Base-by-base conservation (phyloP, 1,140 invertebrate species). In the Prorops nasuta region DNA sequence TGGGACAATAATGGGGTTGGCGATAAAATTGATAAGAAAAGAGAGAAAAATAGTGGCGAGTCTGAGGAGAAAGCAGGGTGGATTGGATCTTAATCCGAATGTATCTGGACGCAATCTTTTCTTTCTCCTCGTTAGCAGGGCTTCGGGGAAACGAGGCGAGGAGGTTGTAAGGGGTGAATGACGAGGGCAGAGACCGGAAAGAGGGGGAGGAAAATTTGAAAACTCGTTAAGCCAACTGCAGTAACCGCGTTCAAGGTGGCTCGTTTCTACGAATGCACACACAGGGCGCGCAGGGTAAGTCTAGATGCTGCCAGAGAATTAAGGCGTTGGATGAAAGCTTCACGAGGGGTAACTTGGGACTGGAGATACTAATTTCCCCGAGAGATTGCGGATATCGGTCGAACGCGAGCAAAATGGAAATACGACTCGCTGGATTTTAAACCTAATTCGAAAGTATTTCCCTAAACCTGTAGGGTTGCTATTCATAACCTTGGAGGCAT, bases 161-260 rank as follows among this genome's bases (percentile, higher is more conserved):
- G 45, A 31, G 10, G 31, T 3, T 14, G 17, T 20, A 2, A 20
- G 40, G 28, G 31, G 19, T 6, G 31, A 8, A 34, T 15, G 21
- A n/a, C 7, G 1, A 12, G 36, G 32, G 18, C 1, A 28, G 42
- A 15, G 36, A 7, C 1, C 3, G 28, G 3, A 8, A 28, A 17
- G 24, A 24, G 24, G 22, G 24, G 9, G 38, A 40, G 19, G 43
- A 42, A 49, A 39, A 49, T 49, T 49, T 54, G 36, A 44, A 45
- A 49, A 54, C 47, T 54, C 47, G 52, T 54, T 46, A 50, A 49
- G 42, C 32, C 37, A 15, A 20, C 42, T 35, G 41, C 24, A 45
- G 49, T 14, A 38, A 34, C 18, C 34, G 38, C 24, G 42, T 51
- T 44, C 44, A 24, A 45, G 49, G 17, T 15, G 35, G 22, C 35